Evolutionary conservation across 2,888 invertebrate species (phyloP).

Genomic region (Agonum fuliginosum): DNA sequence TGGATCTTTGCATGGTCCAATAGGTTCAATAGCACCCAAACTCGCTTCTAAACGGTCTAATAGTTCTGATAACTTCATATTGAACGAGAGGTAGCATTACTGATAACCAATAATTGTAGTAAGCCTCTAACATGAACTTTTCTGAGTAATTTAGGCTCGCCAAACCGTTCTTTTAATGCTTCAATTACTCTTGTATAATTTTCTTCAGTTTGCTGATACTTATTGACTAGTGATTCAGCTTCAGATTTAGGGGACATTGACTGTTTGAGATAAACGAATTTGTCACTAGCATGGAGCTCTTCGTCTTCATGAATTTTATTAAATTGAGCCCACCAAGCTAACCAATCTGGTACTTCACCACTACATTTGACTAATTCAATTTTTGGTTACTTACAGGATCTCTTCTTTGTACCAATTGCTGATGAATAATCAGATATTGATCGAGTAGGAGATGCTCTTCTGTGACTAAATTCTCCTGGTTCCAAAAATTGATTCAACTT

Average conservation of each 20-base stretch:
- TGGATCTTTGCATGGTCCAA: neutral
- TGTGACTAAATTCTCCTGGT: neutral
- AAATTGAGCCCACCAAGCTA: conserved; percentile 7
- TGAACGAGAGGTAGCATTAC: neutral
- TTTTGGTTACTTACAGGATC: neutral
- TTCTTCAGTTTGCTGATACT: neutral
- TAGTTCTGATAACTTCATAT: neutral
- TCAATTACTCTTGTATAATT: conserved; percentile 59
- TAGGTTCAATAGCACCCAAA: neutral
- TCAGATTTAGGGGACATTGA: neutral
- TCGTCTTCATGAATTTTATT: conserved; percentile 3
- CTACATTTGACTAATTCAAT: neutral
- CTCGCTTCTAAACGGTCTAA: neutral
- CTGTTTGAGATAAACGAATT: neutral
- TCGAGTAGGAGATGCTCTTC: neutral
- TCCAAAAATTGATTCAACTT: neutral
- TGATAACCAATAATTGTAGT: neutral
- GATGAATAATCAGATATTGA: neutral
- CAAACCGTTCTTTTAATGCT: neutral
- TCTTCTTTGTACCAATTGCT: neutral
- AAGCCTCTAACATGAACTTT: neutral
- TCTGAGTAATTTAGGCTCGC: neutral
- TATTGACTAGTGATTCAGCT: neutral
- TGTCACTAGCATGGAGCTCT: neutral
- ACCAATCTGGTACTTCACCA: neutral